Evolutionary conservation across 2,888 invertebrate genomes (phyloP), one percentile per base, ranked within the genome.

Genomic region (Thelaira solivaga): DNA sequence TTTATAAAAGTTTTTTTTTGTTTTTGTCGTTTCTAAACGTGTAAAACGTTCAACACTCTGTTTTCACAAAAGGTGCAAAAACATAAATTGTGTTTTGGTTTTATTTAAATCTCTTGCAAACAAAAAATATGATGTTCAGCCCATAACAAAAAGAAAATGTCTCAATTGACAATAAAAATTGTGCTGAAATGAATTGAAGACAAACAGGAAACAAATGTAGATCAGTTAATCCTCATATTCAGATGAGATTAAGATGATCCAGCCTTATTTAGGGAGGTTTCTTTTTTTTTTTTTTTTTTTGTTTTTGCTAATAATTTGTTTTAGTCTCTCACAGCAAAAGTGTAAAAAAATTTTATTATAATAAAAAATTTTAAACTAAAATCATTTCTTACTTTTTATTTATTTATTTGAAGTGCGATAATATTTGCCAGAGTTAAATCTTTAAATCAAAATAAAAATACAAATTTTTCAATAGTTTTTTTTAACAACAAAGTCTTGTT

Each of bases 171-270:
- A 13, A 13, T 5, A 29, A 8, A 45, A 72, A 71, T n/a, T 67
- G 26, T 55, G 36, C 31, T 59, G 41, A 47, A 34, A 22, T 45
- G 62, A 13, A 55, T 31, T 55, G 41, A 41, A 65, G 16, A 64
- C 20, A 69, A 78, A 78, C 78, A 78, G 78, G 74, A 78, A 78
- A 65, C 78, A 78, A 71, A 78, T 74, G 69, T 69, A 59, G 41
- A 74, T 69, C 74, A 47, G 39, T 53, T 78, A 78, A 78, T 78
- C 78, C 69, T 77, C 49, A 61, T 78, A 81, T 81, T 80, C 81
- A 80, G 74, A 75, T 73, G 76, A 74, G 81, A 80, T 81, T 81
- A 81, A 76, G 75, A 65, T 81, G 80, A 81, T 80, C 80, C 71
- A 45, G 22, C 53, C 59, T 41, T 61, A 31, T 65, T 67, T 57